Conservation (phyloP, 2,888 invertebrate genomes). For the Hypomecis atomaria region DNA sequence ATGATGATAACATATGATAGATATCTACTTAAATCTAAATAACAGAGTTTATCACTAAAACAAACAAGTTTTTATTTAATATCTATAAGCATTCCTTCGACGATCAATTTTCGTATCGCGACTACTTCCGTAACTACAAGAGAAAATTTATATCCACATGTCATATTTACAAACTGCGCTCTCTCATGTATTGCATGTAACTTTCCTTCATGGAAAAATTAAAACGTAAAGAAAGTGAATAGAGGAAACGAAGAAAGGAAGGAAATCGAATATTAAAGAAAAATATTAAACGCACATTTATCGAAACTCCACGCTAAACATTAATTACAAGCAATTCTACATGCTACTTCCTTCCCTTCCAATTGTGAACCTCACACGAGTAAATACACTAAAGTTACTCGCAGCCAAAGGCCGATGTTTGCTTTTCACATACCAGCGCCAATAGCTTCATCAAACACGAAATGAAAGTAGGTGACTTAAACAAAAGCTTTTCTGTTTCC, state of each 20-base stretch:
- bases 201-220: slow-evolving; percentile 40
- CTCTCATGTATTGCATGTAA: slow-evolving; percentile 39
- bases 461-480: slow-evolving; percentile 65
- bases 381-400: slow-evolving; percentile 22
- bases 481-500: slow-evolving; percentile 52
- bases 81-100: not conserved
- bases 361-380: slow-evolving; percentile 1
- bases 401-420: slow-evolving; percentile 43
- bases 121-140: slow-evolving; percentile 47
- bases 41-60: too few species aligned
- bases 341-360: slow-evolving; percentile 7
- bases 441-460: slow-evolving; percentile 69
- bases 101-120: slow-evolving; percentile 16
- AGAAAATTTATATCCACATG: slow-evolving; percentile 42
- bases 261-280: slow-evolving; percentile 48
- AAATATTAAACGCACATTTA: slow-evolving; percentile 32
- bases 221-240: slow-evolving; percentile 41
- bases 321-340: slow-evolving; percentile 4
- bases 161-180: slow-evolving; percentile 43
- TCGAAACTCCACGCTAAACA: slow-evolving; percentile 25
- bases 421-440: slow-evolving; percentile 65
- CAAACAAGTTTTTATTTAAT: too few species aligned
- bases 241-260: slow-evolving; percentile 50
- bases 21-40: not conserved
- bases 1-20: not conserved